These are phyloP conservation scores for Gallinago paraguaiae DNA, from an alignment of 2,113 vertebrate species.

Conservation along the genomic window DNA sequence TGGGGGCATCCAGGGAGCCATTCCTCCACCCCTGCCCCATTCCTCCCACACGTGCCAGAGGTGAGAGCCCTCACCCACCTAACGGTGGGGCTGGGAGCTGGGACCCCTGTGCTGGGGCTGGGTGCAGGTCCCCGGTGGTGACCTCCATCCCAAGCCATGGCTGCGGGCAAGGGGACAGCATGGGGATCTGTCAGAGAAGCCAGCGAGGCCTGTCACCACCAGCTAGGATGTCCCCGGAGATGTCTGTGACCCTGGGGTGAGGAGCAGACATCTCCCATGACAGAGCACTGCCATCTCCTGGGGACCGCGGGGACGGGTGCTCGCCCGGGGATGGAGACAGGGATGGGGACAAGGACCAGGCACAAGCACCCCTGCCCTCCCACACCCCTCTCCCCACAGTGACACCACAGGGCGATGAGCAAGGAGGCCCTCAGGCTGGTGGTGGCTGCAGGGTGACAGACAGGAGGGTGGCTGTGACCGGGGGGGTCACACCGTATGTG, in stretches of 20 bases:
- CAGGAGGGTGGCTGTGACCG: neutral
- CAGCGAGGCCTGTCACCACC: neutral
- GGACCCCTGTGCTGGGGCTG: fast-evolving
- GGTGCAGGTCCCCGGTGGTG: fast-evolving
- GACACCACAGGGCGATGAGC: fast-evolving
- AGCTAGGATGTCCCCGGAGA: neutral
- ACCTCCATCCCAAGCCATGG: neutral
- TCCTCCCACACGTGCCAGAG: fast-evolving
- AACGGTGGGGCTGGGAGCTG: neutral
- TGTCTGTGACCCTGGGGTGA: neutral
- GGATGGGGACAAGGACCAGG: neutral
- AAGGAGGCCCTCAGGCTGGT: neutral
- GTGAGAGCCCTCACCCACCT: neutral
- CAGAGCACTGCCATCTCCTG: slow-evolving; percentile 62
- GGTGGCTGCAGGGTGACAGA: neutral
- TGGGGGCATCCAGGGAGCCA: neutral
- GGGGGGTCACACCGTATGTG: fast-evolving
- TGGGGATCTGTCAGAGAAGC: neutral
- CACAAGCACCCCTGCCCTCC: neutral
- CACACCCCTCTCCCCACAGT: fast-evolving
- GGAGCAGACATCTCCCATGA: slow-evolving; percentile 1
- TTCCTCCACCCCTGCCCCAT: neutral
- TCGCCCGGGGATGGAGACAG: neutral
- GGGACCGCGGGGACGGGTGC: slow-evolving; percentile 13
- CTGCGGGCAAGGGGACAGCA: fast-evolving